phyloP scores from a whole-genome alignment of 2,888 invertebrate genomes.

The Drosophila aldrichi region DNA sequence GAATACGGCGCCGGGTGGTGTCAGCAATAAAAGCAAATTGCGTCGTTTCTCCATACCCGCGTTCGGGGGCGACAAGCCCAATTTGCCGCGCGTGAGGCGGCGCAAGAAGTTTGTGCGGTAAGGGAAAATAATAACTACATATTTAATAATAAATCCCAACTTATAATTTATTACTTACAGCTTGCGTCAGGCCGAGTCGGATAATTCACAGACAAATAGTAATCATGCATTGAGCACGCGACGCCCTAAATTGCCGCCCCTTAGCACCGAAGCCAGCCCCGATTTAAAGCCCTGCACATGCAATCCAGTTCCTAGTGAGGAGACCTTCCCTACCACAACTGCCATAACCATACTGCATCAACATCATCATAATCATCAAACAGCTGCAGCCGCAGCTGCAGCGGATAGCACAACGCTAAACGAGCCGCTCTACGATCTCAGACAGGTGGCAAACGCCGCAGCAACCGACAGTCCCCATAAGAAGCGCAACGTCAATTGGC shows the following conservation, averaged over 20 bases:
- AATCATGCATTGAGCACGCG: constrained; percentile 44
- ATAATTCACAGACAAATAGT: constrained; percentile 50
- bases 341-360: constrained; percentile 42
- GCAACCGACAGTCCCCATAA: constrained; percentile 66
- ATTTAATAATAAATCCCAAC: neutral
- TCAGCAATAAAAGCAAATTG: constrained; percentile 73
- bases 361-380: constrained; percentile 18
- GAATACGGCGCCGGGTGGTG: constrained; percentile 84
- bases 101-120: constrained; percentile 84
- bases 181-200: constrained; percentile 76
- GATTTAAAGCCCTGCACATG: constrained; percentile 30
- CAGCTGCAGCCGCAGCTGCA: constrained; percentile 5
- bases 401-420: constrained; percentile 37
- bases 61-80: constrained; percentile 61
- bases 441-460: constrained; percentile 17
- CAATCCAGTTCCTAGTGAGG: constrained; percentile 45
- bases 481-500: constrained; percentile 85
- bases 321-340: constrained; percentile 51
- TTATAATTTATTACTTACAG: constrained; percentile 39
- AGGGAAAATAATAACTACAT: constrained; percentile 7
- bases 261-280: constrained; percentile 22
- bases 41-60: constrained; percentile 79
- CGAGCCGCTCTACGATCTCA: constrained; percentile 60
- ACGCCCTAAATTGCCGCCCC: constrained; percentile 37
- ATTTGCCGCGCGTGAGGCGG: constrained; percentile 71